Base-by-base conservation (phyloP, 2,888 invertebrate species). In the Mermis nigrescens region DNA sequence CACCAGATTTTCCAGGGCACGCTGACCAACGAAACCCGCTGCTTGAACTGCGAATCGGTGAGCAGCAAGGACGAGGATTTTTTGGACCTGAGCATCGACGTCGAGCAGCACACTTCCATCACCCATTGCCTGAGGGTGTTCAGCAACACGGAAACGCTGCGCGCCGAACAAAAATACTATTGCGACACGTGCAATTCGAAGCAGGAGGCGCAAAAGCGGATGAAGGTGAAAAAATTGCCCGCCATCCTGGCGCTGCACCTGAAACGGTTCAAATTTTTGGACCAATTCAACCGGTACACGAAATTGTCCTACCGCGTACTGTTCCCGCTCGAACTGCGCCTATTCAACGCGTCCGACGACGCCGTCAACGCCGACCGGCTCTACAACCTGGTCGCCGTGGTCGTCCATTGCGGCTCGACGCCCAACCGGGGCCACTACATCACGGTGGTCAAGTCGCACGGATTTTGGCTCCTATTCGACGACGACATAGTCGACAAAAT, bases 401-500 rank as follows among this genome's bases (percentile, higher is more conserved):
- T 99, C 66, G 92, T 99, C 69, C 98, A 99, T 78, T 99, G 98
- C 77, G 98, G 98, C 64, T 92, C 91, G 64, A 95, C 98, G 57
- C 94, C 95, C 66, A 99, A 98, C 78, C 82, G 98, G 62, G 98
- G 98, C 31, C 98, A 99, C 76, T 99, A 99, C 78, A 98, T 99
- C 76, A 92, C 91, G 76, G 92, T 99, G 75, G 98, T 99, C 60
- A 99, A 98, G 78, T 91, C 91, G 75, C 92, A 95, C 77, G 92
- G 94, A 59, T 88, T 95, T 76, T 99, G 98, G 98, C 79, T 99
- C 66, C 82, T 99, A 2, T 99, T 99, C 78, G 98, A 99, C 76
- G 98, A 99, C 77, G 98, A 99, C 74, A 91, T 95, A 83, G 98
- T 99, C 64, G 98, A 99, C 79, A 98, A 98, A 84, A 95, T 99